Conservation (phyloP, 1,140 invertebrate genomes). For the Globodera ellingtonae region DNA sequence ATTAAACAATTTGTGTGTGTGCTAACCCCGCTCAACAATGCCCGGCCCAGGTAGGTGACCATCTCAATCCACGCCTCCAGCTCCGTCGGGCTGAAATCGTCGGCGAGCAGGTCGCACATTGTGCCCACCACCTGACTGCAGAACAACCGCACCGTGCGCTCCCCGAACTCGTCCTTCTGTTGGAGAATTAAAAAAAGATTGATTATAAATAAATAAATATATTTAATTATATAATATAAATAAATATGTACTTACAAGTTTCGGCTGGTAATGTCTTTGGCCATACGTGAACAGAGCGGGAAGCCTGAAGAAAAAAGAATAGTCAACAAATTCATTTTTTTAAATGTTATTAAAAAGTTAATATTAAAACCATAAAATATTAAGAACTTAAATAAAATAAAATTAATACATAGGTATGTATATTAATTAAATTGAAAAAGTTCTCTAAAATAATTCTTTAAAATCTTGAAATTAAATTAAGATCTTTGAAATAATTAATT, state of each 20-base stretch:
- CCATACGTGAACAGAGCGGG: conserved; percentile 28
- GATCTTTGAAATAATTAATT: no score
- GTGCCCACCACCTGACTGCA: conserved; percentile 30
- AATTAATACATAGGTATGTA: no score
- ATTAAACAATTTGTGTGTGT: no score
- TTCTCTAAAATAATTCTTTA: no score
- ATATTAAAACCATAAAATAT: no score
- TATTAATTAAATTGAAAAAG: no score
- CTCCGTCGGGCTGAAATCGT: conserved; percentile 5
- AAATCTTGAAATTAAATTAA: no score
- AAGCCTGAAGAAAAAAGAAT: neutral
- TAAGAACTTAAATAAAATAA: no score
- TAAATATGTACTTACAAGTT: conserved; percentile 11
- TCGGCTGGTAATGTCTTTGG: conserved; percentile 22
- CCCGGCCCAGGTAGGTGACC: conserved; percentile 25
- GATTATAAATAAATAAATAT: neutral
- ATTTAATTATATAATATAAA: neutral
- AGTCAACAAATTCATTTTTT: neutral
- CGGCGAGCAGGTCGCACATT: conserved; percentile 27
- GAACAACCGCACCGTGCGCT: conserved; percentile 29
- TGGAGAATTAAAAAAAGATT: neutral
- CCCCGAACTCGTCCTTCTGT: conserved; percentile 22
- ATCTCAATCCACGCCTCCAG: conserved; percentile 31
- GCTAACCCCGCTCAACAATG: conserved; percentile 18
- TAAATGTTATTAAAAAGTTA: no score